Base-by-base conservation (phyloP, 2,113 vertebrate genomes). In the Dunckerocampus dactyliophorus region DNA sequence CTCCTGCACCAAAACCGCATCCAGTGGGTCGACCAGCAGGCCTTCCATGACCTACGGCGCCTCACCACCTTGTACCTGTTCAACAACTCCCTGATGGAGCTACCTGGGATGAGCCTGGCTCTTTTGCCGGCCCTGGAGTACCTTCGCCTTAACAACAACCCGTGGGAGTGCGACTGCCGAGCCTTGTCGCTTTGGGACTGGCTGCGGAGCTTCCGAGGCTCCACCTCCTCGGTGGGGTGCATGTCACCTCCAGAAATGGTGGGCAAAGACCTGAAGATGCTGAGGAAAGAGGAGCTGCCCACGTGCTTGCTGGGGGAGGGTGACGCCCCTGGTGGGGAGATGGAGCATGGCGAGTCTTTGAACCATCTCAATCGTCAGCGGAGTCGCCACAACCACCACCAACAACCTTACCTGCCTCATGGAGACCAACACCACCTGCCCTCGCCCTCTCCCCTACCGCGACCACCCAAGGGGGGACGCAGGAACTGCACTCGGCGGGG, bases 1-100 rank as follows among this genome's bases (percentile, higher is more conserved):
- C 91, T 99, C 59, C 89, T 99, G n/a, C 96, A 99, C 72, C 93
- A 98, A 85, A 99, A 99, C 89, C 92, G 86, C 65, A 93, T 99
- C 76, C 96, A 94, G 84, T 95, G 94, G 92, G 89, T 99, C 34
- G 93, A 97, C 80, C 92, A 85, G 34, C 89, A 88, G 80, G 93
- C 94, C 46, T 99, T 99, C 84, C 96, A 96, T 0, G 96, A 97
- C 89, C 91, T 99, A 73, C 89, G 91, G 53, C 92, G 93, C 76
- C 91, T 99, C 72, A 97, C 95, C 81, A 95, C 94, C 6, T 92
- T 99, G 62, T 99, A 94, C 79, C 90, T 99, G 71, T 99, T 99
- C 83, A 99, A 99, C 75, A 99, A 98, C 89, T 96, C 94, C 71
- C 89, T 99, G 74, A 88, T 93, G 0, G 93, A 96, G 89, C 91